These are phyloP conservation scores for Drosophila lacertosa DNA, from an alignment of 1,140 invertebrate genomes.

Conservation along the genomic window DNA sequence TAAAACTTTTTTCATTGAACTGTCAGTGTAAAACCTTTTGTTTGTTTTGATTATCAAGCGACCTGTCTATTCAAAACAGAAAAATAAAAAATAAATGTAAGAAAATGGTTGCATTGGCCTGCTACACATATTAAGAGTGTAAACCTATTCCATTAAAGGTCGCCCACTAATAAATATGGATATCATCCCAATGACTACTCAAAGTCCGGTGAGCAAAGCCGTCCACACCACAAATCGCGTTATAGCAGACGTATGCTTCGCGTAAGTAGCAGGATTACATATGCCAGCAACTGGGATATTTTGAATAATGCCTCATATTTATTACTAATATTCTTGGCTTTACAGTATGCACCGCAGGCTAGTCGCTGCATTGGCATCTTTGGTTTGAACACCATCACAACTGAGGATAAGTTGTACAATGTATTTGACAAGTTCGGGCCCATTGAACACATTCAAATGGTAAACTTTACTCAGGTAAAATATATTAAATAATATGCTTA, in stretches of 20 bases:
- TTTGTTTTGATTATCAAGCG: constrained; percentile 25
- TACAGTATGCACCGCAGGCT: constrained; percentile 92
- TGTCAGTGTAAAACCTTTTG: constrained; percentile 53
- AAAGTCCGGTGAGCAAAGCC: constrained; percentile 26
- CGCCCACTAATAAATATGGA: constrained; percentile 49
- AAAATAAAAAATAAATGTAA: constrained; percentile 31
- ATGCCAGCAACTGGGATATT: not conserved
- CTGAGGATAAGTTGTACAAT: constrained; percentile 96
- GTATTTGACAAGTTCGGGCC: constrained; percentile 97
- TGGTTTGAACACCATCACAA: constrained; percentile 96
- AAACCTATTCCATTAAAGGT: constrained; percentile 69
- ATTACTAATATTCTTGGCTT: not conserved
- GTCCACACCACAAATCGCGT: constrained; percentile 26
- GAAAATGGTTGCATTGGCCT: constrained; percentile 2
- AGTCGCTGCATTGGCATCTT: constrained; percentile 97
- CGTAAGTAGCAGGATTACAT: too few species aligned
- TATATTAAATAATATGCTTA: too few species aligned
- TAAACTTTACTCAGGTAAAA: constrained; percentile 96
- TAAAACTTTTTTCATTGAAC: not conserved
- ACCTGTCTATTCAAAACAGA: constrained; percentile 1
- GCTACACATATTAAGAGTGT: constrained; percentile 45
- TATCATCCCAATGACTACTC: constrained; percentile 25
- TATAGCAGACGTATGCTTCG: constrained; percentile 54
- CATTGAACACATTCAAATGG: constrained; percentile 96
- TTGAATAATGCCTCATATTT: too few species aligned